phyloP scores from a whole-genome alignment of 2,113 vertebrate genomes.

The Apteryx mantelli region DNA sequence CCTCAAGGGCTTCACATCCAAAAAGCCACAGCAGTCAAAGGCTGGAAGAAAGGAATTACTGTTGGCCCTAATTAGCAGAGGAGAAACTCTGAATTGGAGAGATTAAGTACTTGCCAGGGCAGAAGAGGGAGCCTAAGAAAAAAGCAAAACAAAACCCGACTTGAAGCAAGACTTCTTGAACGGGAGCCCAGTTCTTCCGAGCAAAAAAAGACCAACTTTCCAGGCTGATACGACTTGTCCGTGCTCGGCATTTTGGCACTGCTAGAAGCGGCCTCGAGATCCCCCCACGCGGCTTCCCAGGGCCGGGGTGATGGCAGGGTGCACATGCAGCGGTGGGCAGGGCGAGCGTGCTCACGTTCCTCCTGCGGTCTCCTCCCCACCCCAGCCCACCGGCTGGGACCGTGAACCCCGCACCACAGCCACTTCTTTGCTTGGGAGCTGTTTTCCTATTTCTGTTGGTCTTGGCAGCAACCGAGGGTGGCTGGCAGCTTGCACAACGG shows the following conservation, averaged over 20 bases:
- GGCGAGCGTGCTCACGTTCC: neutral
- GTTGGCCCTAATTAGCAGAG: neutral
- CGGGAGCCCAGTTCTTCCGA: neutral
- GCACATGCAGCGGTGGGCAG: neutral
- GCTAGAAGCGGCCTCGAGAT: neutral
- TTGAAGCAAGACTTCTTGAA: neutral
- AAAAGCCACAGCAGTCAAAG: rapidly evolving
- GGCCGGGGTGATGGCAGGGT: neutral
- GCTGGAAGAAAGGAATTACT: neutral
- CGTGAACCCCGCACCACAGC: too few species aligned
- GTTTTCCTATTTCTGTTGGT: neutral
- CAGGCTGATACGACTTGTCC: rapidly evolving
- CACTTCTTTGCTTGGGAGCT: too few species aligned
- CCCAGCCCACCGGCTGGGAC: neutral
- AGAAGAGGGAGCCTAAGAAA: neutral
- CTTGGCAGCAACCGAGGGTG: neutral
- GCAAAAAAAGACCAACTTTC: neutral
- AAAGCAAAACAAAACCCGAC: neutral
- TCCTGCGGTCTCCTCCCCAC: neutral
- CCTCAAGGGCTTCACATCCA: neutral
- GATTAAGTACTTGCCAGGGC: neutral
- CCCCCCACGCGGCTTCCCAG: too few species aligned
- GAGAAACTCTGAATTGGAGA: neutral
- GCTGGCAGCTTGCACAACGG: neutral
- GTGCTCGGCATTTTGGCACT: neutral